Conservation (phyloP, 2,797 vertebrate genomes). For the Sebastes hubbsi region DNA sequence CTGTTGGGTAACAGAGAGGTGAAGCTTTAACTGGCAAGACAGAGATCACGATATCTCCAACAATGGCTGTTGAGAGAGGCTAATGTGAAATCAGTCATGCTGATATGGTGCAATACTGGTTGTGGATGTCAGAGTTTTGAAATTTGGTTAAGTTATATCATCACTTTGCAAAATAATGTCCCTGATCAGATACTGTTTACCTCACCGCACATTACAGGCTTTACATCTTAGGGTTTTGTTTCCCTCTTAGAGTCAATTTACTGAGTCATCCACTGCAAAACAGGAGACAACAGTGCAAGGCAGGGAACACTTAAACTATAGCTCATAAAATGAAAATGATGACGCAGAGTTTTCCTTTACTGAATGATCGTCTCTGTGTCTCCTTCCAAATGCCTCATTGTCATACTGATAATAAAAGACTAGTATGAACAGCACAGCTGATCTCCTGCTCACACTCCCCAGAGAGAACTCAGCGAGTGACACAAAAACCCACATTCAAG, state of each 20-base stretch:
- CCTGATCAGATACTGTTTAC: background rate
- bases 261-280: conserved; percentile 42
- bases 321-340: conserved; percentile 26
- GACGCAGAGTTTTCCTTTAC: conserved; percentile 6
- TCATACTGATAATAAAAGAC: conserved; percentile 11
- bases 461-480: conserved; percentile 36
- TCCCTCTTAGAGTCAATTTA: background rate
- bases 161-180: background rate
- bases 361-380: conserved; percentile 3
- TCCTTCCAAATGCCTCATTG: conserved; percentile 21
- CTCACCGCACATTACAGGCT: background rate
- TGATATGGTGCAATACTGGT: background rate
- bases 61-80: rapidly evolving
- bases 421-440: conserved; percentile 25
- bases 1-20: conserved; percentile 27
- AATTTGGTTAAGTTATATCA: background rate
- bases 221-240: background rate
- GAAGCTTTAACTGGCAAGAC: background rate
- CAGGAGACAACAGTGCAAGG: conserved; percentile 8
- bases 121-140: background rate
- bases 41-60: background rate
- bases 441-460: conserved; percentile 37
- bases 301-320: conserved; percentile 20
- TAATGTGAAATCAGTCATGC: background rate
- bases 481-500: conserved; percentile 68